These are phyloP conservation scores for Papilio demoleus DNA, from an alignment of 2,888 invertebrate species.

Conservation along the genomic window DNA sequence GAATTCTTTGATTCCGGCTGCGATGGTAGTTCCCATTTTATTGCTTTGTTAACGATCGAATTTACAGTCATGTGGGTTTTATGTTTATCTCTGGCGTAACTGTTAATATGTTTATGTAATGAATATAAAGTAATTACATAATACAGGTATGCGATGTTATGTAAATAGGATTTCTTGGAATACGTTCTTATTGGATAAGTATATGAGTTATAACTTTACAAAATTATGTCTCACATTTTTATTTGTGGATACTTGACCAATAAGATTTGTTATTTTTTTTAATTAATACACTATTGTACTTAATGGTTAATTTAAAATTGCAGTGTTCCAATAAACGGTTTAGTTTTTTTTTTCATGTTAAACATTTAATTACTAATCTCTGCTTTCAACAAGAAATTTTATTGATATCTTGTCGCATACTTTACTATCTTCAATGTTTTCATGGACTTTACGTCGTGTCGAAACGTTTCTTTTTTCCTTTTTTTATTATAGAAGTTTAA, in stretches of 20 bases:
- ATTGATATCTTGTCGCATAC: conserved; percentile 18
- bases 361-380: neutral
- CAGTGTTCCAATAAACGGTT: too few species aligned
- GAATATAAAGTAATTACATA: conserved; percentile 37
- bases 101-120: conserved; percentile 30
- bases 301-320: too few species aligned
- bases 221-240: too few species aligned
- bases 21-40: conserved; percentile 65
- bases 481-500: conserved; percentile 32
- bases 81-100: conserved; percentile 45
- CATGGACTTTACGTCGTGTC: conserved; percentile 16
- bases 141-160: conserved; percentile 15
- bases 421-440: conserved; percentile 16
- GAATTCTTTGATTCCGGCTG: conserved; percentile 63
- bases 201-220: too few species aligned
- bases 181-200: neutral
- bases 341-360: neutral
- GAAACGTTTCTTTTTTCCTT: conserved; percentile 24
- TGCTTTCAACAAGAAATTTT: conserved; percentile 10
- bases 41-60: conserved; percentile 67
- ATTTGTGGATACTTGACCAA: too few species aligned
- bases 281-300: too few species aligned
- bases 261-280: neutral
- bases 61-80: conserved; percentile 60
- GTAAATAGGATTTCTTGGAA: conserved; percentile 8